Conservation (phyloP, 2,113 vertebrate genomes). For the Copsychus sechellarum region DNA sequence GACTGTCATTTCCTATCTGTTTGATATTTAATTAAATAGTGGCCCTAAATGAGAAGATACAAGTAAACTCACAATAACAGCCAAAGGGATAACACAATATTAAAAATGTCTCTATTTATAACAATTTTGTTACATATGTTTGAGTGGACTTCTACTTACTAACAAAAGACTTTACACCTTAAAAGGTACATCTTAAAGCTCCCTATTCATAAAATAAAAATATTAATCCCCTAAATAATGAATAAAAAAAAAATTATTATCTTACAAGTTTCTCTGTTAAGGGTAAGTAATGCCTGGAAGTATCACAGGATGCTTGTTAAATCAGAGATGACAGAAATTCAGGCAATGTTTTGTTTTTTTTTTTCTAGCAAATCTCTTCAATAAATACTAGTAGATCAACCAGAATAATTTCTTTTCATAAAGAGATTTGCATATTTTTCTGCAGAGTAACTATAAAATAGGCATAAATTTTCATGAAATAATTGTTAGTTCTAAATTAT, state of each 20-base stretch:
- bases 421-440: background rate
- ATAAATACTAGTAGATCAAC: background rate
- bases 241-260: background rate
- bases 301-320: background rate
- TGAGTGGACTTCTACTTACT: background rate
- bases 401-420: background rate
- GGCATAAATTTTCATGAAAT: background rate
- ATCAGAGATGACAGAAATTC: background rate
- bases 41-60: background rate
- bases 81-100: background rate
- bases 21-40: background rate
- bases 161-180: background rate
- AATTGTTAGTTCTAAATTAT: background rate
- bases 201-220: background rate
- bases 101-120: background rate
- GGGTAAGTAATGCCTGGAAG: background rate
- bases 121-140: background rate
- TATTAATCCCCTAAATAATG: constrained; percentile 2
- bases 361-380: background rate
- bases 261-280: background rate
- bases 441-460: background rate
- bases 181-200: background rate
- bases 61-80: background rate
- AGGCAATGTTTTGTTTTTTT: background rate
- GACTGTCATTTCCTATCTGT: background rate